A percentile compares a stretch with the other conserved stretches of the same genome.
Evolutionary conservation across 2,113 vertebrate genomes (phyloP).

Genomic region (Parus major): DNA sequence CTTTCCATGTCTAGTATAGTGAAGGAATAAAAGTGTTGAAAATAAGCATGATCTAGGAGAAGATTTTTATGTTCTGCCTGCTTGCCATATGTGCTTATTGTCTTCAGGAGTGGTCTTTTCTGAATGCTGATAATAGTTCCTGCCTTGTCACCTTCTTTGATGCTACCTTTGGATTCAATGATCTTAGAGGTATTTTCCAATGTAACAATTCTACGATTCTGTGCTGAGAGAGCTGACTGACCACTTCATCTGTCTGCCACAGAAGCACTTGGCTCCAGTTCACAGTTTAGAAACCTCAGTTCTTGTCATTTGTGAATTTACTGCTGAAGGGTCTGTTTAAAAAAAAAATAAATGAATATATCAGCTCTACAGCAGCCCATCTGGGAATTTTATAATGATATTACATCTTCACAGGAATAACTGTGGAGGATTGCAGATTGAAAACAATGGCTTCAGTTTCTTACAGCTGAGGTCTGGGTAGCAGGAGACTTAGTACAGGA

Average conservation of each 20-base stretch:
- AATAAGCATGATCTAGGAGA: background rate
- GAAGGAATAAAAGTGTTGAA: background rate
- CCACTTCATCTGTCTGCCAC: background rate
- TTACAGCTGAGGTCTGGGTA: background rate
- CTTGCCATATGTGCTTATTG: background rate
- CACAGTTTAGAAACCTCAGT: background rate
- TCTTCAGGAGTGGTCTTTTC: background rate
- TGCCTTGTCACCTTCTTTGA: accelerated
- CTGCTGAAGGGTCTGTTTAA: background rate
- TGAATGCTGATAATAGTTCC: background rate
- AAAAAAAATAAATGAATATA: background rate
- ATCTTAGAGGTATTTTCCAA: background rate
- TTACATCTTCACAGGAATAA: background rate
- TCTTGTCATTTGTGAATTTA: background rate
- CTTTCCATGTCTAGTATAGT: background rate
- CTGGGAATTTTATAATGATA: background rate
- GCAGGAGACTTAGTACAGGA: background rate
- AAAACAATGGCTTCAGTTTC: background rate
- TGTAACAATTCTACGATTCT: background rate
- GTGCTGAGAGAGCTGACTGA: background rate
- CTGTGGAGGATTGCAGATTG: background rate
- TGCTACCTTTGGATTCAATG: background rate
- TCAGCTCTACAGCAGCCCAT: background rate
- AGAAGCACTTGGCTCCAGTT: background rate
- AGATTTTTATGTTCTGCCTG: background rate